Evolutionary conservation across 2,797 vertebrate genomes (phyloP).

Genomic region (Balearica regulorum): DNA sequence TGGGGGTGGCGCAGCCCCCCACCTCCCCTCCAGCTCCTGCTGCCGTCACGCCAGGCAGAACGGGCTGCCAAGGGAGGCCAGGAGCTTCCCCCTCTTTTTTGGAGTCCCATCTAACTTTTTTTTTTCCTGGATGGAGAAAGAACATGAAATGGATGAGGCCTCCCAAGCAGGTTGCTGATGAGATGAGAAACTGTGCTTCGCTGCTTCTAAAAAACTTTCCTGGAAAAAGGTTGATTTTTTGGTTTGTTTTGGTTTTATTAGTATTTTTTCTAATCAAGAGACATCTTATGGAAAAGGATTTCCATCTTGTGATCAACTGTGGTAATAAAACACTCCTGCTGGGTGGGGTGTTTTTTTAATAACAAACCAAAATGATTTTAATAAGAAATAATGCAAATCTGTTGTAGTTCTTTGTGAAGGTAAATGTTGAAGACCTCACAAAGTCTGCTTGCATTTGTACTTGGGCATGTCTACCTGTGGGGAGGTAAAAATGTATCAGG

Average conservation of each 20-base stretch:
- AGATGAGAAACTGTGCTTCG: not conserved
- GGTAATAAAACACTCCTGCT: slow-evolving; percentile 1
- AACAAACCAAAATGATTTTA: not conserved
- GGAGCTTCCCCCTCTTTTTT: not conserved
- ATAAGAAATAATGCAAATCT: not conserved
- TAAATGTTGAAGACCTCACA: not conserved
- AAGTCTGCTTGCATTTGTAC: not conserved
- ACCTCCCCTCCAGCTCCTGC: not conserved
- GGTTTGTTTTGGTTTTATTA: not conserved
- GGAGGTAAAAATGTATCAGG: not conserved
- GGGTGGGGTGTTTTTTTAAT: too few species aligned
- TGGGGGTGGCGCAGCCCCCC: not conserved
- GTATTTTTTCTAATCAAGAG: not conserved
- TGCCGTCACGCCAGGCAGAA: not conserved
- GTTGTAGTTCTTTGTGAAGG: not conserved
- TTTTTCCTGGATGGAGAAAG: not conserved
- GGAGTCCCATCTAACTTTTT: not conserved
- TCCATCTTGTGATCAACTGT: slow-evolving; percentile 49
- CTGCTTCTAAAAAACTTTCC: not conserved
- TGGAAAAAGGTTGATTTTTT: not conserved
- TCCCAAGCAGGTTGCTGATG: not conserved
- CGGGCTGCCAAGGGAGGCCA: not conserved
- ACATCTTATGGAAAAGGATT: slow-evolving; percentile 35
- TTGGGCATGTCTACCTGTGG: not conserved
- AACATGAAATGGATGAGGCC: not conserved